These are phyloP conservation scores for Phorcus lineatus DNA, from an alignment of 2,888 invertebrate species.

Conservation along the genomic window DNA sequence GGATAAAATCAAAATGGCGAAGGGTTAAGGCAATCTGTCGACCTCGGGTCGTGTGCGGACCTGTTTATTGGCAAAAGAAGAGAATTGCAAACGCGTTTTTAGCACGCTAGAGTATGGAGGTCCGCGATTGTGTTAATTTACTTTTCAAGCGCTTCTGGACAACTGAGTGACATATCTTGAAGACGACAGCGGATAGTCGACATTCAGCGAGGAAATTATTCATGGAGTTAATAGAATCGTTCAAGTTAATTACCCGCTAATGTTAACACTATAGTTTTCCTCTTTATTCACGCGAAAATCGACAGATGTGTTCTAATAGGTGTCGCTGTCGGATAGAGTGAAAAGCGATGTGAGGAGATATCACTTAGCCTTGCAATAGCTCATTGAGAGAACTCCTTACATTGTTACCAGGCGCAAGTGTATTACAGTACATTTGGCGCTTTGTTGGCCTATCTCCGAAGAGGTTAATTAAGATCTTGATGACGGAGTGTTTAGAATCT, in stretches of 20 bases:
- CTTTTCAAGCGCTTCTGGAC: neutral
- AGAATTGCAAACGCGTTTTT: neutral
- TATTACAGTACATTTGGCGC: too few relatives aligned
- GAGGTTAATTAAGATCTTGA: too few relatives aligned
- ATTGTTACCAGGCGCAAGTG: too few relatives aligned
- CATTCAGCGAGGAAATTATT: neutral
- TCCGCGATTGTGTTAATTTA: neutral
- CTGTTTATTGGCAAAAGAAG: neutral
- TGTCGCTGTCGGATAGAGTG: too few relatives aligned
- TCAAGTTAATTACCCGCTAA: neutral
- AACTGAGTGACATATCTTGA: neutral
- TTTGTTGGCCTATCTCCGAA: too few relatives aligned
- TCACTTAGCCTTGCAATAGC: too few relatives aligned
- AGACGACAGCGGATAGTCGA: neutral
- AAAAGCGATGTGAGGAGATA: too few relatives aligned
- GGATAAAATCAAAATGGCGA: slow-evolving; percentile 11
- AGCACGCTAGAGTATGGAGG: neutral
- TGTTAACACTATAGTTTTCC: neutral
- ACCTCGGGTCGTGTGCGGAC: neutral
- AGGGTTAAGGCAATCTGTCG: neutral
- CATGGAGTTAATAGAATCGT: neutral
- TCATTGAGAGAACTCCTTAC: too few relatives aligned
- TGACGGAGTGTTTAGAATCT: too few relatives aligned
- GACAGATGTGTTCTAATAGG: neutral
- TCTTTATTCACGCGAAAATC: neutral